These are phyloP conservation scores for Falco cherrug DNA, from an alignment of 2,797 vertebrate genomes.

Conservation along the genomic window DNA sequence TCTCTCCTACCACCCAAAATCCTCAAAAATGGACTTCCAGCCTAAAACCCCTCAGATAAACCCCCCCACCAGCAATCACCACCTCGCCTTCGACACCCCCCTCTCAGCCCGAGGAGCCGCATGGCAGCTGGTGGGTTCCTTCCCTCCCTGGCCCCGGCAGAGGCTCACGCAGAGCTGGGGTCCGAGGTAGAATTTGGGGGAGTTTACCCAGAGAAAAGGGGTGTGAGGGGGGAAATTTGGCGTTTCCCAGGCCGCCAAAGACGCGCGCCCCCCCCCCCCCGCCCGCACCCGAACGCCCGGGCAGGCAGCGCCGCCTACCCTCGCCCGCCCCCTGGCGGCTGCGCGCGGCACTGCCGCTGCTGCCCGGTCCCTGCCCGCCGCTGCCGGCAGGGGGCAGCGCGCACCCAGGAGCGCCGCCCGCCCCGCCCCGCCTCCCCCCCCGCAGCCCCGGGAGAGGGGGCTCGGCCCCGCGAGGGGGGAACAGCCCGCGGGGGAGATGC, in stretches of 20 bases:
- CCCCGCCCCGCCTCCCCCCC: not conserved
- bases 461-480: too few species aligned
- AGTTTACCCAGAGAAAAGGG: not conserved
- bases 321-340: not conserved
- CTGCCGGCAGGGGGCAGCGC: not conserved
- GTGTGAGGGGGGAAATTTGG: too few species aligned
- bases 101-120: not conserved
- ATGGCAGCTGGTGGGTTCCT: too few species aligned
- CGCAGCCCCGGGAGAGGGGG: too few species aligned
- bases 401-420: not conserved
- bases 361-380: not conserved
- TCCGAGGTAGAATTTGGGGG: not conserved
- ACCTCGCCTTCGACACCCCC: rapidly evolving
- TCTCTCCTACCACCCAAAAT: not conserved
- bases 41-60: not conserved
- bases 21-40: not conserved
- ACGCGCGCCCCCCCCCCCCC: too few species aligned
- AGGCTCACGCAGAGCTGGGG: too few species aligned
- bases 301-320: not conserved
- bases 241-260: not conserved
- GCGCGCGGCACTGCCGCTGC: not conserved
- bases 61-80: rapidly evolving
- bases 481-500: too few species aligned
- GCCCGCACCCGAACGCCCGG: too few species aligned
- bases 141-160: not conserved